Evolutionary conservation across 1,140 invertebrate species (phyloP), one percentile per base, ranked within the genome.

Genomic region (Temnothorax longispinosus): DNA sequence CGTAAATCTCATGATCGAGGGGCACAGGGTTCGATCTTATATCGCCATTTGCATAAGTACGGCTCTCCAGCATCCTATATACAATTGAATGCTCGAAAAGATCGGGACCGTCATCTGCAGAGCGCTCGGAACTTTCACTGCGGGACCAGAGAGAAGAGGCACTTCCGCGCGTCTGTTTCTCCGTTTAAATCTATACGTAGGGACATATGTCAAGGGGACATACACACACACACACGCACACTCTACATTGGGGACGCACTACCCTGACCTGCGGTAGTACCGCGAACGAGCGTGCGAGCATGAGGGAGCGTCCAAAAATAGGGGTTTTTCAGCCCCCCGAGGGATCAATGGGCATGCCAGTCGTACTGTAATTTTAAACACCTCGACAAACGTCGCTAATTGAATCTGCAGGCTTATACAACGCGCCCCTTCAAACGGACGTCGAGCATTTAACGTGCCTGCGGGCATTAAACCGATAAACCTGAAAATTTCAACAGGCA

Each of bases 261-360:
- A 88, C 84, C 89, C 89, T 91, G 90, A 91, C 89, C 90, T 91
- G 87, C 87, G 62, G n/a, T 65, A 90, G 90, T 50, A 52, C 75
- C 60, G 3, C 47, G 47, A 56, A 8, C 13, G 15, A 71, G 58
- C 52, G 64, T 44, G 27, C 18, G 52, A 35, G 54, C 27, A 44
- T 67, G 77, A 81, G 89, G 71, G 87, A 84, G 60, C 65, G 41
- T 85, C 84, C 88, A 91, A 88, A 90, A 90, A 91, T 91, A 91
- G 87, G 87, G 89, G 84, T 87, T 74, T 62, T 64, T 75, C 35
- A 56, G 27, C 74, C 44, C 15, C 69, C 60, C 60, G 87, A 90
- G 86, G 84, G 87, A 88, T 91, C 86, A 90, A 91, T 76, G 69
- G 78, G 47, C 41, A 76, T 52, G 84, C n/a, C 78, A 50, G 74